These are phyloP conservation scores for Calcarius lapponicus DNA, from an alignment of 2,797 vertebrate genomes.

Conservation along the genomic window DNA sequence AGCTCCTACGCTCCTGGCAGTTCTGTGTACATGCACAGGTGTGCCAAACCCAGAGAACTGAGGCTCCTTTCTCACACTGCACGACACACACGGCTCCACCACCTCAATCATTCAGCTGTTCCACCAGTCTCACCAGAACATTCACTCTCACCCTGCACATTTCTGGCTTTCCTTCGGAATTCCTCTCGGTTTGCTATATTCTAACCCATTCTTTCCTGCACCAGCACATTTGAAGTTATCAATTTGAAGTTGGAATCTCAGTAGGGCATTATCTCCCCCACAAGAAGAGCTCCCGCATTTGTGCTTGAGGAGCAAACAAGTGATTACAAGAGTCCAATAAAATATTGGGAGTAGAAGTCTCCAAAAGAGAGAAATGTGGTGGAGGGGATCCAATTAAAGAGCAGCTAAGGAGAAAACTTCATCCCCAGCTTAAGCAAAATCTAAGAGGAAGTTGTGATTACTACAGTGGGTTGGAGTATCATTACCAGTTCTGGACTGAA, in stretches of 20 bases:
- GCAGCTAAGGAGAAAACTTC: not conserved
- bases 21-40: not conserved
- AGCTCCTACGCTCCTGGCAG: not conserved
- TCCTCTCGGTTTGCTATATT: not conserved
- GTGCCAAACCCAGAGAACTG: not conserved
- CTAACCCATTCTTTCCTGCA: not conserved
- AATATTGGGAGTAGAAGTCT: not conserved
- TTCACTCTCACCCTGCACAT: not conserved
- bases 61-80: not conserved
- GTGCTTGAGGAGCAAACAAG: not conserved
- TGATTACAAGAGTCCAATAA: not conserved
- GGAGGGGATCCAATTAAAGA: not conserved
- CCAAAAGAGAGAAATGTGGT: not conserved
- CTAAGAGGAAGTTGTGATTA: not conserved
- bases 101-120: not conserved
- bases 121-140: not conserved
- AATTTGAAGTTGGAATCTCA: not conserved
- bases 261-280: not conserved
- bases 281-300: not conserved
- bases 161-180: not conserved
- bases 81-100: not conserved
- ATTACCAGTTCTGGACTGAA: slow-evolving; percentile 19
- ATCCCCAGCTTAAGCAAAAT: not conserved
- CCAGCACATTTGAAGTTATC: not conserved
- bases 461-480: not conserved